Base-by-base conservation (phyloP, 2,113 vertebrate genomes). In the Gasterosteus nipponicus region DNA sequence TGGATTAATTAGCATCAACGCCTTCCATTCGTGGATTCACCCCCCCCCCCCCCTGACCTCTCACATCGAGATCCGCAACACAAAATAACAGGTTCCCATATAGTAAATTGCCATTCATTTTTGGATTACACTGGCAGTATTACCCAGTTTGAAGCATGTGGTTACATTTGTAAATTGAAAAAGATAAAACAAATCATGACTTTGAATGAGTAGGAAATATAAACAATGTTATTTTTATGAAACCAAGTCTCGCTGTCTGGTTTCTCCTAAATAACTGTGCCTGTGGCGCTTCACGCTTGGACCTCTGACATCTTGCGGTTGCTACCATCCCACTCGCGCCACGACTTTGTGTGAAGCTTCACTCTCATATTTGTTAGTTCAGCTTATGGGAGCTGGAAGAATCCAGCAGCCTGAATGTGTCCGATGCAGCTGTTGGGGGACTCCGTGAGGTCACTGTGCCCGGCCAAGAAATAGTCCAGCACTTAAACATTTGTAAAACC, bases 1-100 rank as follows among this genome's bases (percentile, higher is more conserved):
- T 22, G 66, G 31, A 82, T 83, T 65, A 76, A 84, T 89, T 67
- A 84, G 76, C 69, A 47, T 91, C 81, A 87, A 78, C 81, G 68
- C 78, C 59, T 76, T 69, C 29, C 47, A 19, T 76, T 70, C 35
- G 39, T 10, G 8, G 49, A 59, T 62, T 44, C 33, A 39, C 39
- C 81, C 35, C 35, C 33, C 33, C 1, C 33, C 33, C 33, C 1
- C 33, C 33, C 4, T 3, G 46, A 49, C 63, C 72, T 80, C 63
- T 74, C 33, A 65, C 51, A 33, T 44, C 14, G 12, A 7, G 26
- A 64, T n/a, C 51, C 22, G 51, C 51, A 19, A 7, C 7, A 19
- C 47, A 54, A 26, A 54, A 53, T 53, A 53, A 53, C 3, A 53
- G n/a, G n/a, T 26, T 54, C 22, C 51, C 51, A 54, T 12, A 54